phyloP scores from a whole-genome alignment of 1,140 invertebrate genomes.

The Brachystomella parvula region DNA sequence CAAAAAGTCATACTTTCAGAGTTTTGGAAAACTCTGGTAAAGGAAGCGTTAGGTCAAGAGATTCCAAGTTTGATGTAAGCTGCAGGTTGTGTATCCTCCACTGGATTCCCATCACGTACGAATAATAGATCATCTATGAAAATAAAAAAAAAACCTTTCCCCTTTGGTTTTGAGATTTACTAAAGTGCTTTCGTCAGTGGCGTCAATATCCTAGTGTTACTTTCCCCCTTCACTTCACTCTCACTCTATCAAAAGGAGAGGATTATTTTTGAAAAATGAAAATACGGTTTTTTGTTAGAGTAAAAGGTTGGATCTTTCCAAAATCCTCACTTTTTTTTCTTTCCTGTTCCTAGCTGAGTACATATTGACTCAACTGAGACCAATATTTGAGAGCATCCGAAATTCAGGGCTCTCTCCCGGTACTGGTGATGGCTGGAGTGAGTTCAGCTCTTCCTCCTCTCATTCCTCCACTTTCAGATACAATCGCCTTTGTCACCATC shows the following conservation, averaged over 20 bases:
- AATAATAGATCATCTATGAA: too few species aligned
- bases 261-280: neutral
- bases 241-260: neutral
- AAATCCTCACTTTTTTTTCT: neutral
- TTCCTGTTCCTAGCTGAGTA: slow-evolving; percentile 60
- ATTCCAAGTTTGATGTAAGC: too few species aligned
- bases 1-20: too few species aligned
- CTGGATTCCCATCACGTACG: too few species aligned
- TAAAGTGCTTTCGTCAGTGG: neutral
- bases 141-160: too few species aligned
- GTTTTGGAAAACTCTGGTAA: too few species aligned
- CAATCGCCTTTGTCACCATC: slow-evolving; percentile 16
- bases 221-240: too few species aligned
- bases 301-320: neutral
- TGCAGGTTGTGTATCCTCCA: too few species aligned
- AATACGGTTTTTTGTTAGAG: neutral
- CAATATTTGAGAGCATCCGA: slow-evolving; percentile 82
- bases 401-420: slow-evolving; percentile 61
- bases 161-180: neutral
- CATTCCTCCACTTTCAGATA: slow-evolving; percentile 38
- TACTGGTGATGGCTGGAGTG: slow-evolving; percentile 76
- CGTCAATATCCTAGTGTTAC: too few species aligned
- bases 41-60: too few species aligned
- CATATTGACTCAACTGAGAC: slow-evolving; percentile 84
- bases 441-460: slow-evolving; percentile 44